Conservation (phyloP, 1,140 invertebrate genomes). For the Trigoniulus corallinus region DNA sequence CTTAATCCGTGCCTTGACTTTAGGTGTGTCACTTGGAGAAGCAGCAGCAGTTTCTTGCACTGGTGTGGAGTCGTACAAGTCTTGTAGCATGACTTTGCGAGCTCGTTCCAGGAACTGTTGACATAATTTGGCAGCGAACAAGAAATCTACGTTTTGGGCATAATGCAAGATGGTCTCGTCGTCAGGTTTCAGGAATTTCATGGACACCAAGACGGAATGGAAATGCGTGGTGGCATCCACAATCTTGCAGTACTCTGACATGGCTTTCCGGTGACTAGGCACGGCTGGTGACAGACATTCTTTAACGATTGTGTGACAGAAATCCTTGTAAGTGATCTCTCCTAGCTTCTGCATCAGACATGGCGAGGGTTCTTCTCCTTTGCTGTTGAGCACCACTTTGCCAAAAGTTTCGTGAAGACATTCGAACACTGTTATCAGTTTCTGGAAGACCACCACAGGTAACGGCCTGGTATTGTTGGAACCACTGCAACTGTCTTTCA, state of each 20-base stretch:
- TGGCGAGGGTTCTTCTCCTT: constrained; percentile 30
- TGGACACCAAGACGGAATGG: constrained; percentile 37
- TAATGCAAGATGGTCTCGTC: constrained; percentile 42
- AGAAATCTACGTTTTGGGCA: constrained; percentile 51
- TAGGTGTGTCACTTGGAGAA: too few relatives aligned
- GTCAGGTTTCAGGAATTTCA: constrained; percentile 24
- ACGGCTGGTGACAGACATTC: constrained; percentile 56
- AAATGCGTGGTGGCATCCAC: constrained; percentile 45
- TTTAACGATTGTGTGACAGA: constrained; percentile 46
- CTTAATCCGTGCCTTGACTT: too few relatives aligned
- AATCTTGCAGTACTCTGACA: constrained; percentile 44
- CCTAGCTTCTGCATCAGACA: constrained; percentile 45
- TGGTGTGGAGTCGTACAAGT: constrained; percentile 50
- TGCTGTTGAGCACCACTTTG: constrained; percentile 24
- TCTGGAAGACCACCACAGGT: constrained; percentile 31
- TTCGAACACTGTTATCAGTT: constrained; percentile 38
- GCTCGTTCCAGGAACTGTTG: constrained; percentile 51
- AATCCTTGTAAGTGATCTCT: constrained; percentile 37
- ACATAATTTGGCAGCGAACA: constrained; percentile 62
- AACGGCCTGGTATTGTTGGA: constrained; percentile 5
- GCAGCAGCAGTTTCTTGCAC: too few relatives aligned
- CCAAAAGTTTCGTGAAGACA: constrained; percentile 37
- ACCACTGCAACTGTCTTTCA: neutral
- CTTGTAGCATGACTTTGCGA: constrained; percentile 54
- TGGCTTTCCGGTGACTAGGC: constrained; percentile 48